phyloP scores from a whole-genome alignment of 2,888 invertebrate species.

The Lissonota sp. region DNA sequence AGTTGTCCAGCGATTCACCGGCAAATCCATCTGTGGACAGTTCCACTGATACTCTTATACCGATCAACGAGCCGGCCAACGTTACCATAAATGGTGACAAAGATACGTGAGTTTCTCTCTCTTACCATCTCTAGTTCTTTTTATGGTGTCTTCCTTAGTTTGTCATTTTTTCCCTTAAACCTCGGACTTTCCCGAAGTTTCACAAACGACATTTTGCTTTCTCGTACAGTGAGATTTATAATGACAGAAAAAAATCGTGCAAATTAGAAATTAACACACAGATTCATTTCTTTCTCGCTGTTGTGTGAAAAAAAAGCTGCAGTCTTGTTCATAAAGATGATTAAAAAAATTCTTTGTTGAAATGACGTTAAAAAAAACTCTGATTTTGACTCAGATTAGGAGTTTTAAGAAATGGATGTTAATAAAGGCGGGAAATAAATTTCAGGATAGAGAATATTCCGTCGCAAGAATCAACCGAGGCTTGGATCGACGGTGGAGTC shows the following conservation, averaged over 20 bases:
- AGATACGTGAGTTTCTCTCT: conserved; percentile 75
- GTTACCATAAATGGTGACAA: conserved; percentile 71
- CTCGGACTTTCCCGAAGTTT: neutral
- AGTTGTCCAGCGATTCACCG: conserved; percentile 76
- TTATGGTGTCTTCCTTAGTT: neutral
- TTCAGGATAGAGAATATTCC: conserved; percentile 71
- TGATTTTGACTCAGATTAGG: no score
- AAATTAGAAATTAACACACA: no score
- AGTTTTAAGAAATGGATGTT: no score
- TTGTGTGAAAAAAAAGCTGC: no score
- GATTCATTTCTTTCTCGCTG: no score
- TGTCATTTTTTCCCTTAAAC: neutral
- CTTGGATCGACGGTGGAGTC: conserved; percentile 70
- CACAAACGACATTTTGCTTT: no score
- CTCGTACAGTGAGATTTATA: no score
- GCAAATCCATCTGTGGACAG: conserved; percentile 84
- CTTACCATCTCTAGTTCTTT: neutral
- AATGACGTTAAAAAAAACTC: no score
- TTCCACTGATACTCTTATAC: conserved; percentile 86
- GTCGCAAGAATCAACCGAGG: conserved; percentile 70
- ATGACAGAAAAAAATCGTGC: no score
- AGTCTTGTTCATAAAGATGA: no score
- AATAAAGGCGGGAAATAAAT: neutral
- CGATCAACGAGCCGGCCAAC: conserved; percentile 76
- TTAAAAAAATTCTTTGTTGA: no score